phyloP scores from a whole-genome alignment of 2,888 invertebrate species.

The Rhingia campestris region DNA sequence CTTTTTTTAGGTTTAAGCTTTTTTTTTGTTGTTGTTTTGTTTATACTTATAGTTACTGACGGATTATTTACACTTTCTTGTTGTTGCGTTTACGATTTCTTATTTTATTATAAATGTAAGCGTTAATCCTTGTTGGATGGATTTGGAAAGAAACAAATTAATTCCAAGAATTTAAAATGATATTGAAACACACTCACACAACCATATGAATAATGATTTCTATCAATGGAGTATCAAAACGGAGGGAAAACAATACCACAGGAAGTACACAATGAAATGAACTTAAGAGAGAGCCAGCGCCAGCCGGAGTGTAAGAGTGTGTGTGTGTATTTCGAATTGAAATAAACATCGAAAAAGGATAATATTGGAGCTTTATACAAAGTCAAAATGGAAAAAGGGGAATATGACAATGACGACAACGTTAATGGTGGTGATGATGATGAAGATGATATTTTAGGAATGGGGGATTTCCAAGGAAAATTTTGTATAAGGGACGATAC shows the following conservation, averaged over 20 bases:
- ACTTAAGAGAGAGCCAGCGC: conserved; percentile 26
- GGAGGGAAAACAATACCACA: conserved; percentile 39
- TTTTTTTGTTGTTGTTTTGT: not conserved
- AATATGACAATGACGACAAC: conserved; percentile 52
- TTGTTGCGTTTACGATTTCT: conserved; percentile 56
- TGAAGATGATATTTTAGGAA: conserved; percentile 7
- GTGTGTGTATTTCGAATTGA: not conserved
- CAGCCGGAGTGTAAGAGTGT: conserved; percentile 14
- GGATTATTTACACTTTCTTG: conserved; percentile 67
- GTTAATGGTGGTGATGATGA: conserved; percentile 6
- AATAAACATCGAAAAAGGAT: conserved; percentile 43
- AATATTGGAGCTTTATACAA: conserved; percentile 23
- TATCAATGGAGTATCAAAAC: conserved; percentile 49
- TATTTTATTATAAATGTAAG: conserved; percentile 46
- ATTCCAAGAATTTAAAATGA: not conserved
- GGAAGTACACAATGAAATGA: conserved; percentile 19
- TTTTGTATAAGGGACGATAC: conserved; percentile 13
- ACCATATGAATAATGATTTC: not conserved
- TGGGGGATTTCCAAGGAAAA: conserved; percentile 24
- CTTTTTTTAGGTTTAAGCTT: conserved; percentile 43
- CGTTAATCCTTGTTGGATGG: conserved; percentile 22
- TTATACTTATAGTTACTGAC: conserved; percentile 50
- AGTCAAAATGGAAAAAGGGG: conserved; percentile 27
- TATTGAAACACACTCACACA: conserved; percentile 1
- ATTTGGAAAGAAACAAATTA: conserved; percentile 1